A percentile compares a stretch with the other conserved stretches of the same genome.
Evolutionary conservation across 2,888 invertebrate genomes (phyloP).

Genomic region (Alcis repandata): DNA sequence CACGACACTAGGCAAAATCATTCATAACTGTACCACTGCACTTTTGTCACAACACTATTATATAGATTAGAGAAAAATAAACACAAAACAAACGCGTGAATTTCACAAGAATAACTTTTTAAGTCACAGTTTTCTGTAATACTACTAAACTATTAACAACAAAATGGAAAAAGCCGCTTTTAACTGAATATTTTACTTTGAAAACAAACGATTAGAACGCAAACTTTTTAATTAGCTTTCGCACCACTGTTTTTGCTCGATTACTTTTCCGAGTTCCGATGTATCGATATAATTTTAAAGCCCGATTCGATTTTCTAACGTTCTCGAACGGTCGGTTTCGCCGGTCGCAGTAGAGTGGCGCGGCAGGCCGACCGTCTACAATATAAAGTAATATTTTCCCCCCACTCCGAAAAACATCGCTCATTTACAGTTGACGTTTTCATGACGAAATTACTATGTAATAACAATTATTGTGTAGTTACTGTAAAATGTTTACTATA

Average conservation of each 20-base stretch:
- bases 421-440: conserved; percentile 35
- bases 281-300: conserved; percentile 20
- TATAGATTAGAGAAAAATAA: not conserved
- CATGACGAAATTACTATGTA: conserved; percentile 54
- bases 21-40: conserved; percentile 22
- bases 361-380: conserved; percentile 59
- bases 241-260: not conserved
- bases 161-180: not conserved
- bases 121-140: not conserved
- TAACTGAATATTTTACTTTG: not conserved
- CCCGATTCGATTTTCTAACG: conserved; percentile 44
- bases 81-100: not conserved
- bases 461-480: not conserved
- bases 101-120: not conserved
- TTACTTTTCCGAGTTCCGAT: conserved; percentile 1
- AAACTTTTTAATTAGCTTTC: conserved; percentile 14
- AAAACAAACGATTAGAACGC: not conserved
- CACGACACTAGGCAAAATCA: conserved; percentile 21
- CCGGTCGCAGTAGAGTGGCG: conserved; percentile 65
- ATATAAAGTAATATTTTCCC: conserved; percentile 69
- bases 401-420: conserved; percentile 56
- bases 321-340: conserved; percentile 51
- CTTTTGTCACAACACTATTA: conserved; percentile 10
- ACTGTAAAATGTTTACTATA: not conserved
- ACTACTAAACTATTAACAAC: not conserved